Percentiles rank a stretch among this genome's conserved stretches.
Conservation (phyloP, 1,140 invertebrate genomes). For the Pachypsylla venusta region DNA sequence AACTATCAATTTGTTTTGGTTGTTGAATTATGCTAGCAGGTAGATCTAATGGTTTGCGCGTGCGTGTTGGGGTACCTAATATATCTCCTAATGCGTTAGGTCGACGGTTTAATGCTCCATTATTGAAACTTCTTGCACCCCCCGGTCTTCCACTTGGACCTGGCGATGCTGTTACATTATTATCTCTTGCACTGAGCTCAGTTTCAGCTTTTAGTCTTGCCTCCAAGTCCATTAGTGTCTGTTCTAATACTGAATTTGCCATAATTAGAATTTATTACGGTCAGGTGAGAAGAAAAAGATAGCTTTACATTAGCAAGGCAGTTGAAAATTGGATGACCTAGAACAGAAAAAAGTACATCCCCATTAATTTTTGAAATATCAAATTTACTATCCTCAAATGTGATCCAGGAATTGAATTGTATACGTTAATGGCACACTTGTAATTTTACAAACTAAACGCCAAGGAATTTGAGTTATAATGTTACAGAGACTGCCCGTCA, state of each 20-base stretch:
- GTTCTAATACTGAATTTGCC: conserved; percentile 36
- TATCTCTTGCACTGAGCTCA: conserved; percentile 37
- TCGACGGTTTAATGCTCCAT: conserved; percentile 22
- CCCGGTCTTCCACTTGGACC: conserved; percentile 7
- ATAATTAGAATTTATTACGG: conserved; percentile 15
- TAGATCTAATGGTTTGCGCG: conserved; percentile 32
- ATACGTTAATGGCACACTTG: too few species aligned
- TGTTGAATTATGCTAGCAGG: conserved; percentile 30
- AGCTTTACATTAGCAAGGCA: too few species aligned
- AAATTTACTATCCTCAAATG: too few species aligned
- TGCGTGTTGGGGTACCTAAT: conserved; percentile 33
- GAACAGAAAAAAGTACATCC: conserved; percentile 2
- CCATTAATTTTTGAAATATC: too few species aligned
- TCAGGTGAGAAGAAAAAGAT: neutral
- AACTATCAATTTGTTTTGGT: conserved; percentile 18
- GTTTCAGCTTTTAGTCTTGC: conserved; percentile 46
- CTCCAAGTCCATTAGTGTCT: conserved; percentile 46
- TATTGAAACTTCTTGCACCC: conserved; percentile 17
- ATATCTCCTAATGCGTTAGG: conserved; percentile 32
- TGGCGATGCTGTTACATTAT: neutral
- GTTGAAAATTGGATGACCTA: too few species aligned
- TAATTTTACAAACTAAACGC: too few species aligned
- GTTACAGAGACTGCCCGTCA: too few species aligned
- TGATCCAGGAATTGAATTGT: too few species aligned
- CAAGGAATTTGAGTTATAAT: too few species aligned